Base-by-base conservation (phyloP, 2,113 vertebrate species). In the Etheostoma cragini region DNA sequence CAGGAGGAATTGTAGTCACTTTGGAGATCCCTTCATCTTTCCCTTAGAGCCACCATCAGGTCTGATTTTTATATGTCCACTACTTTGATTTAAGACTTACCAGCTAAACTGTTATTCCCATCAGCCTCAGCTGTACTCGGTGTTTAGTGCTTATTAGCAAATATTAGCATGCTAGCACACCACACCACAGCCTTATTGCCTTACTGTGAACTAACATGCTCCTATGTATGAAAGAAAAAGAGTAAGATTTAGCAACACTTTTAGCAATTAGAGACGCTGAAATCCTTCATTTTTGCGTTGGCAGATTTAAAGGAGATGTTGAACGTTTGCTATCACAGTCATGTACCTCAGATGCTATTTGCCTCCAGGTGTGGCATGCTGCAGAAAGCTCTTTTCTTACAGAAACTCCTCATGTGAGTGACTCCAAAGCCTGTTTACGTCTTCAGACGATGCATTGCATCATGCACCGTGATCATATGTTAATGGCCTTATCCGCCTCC, bases 371-470 rank as follows among this genome's bases (percentile, higher is more conserved):
- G 2, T 22, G 8, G 30, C 54, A 49, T 1, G 53, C 64, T 60
- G 61, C 50, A 50, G 62, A 75, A 83, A 76, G 45, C 47, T 46
- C 56, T 17, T 33, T 67, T 67, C 26, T 46, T 50, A 63, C 56
- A 78, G 61, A 57, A 81, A 50, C 60, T 62, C 71, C 8, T 45
- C 72, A 19, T 81, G 49, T 53, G 63, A 85, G 53, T 49, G 61
- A 74, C 54, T 79, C 61, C 11, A 63, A 88, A 90, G 30, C 88
- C 73, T 52, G 82, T 88, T 92, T 88, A 72, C 89, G 85, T 88
- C 83, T 88, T 78, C 72, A 78, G 75, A 71, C 60, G 62, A 60
- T 13, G 78, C 63, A 57, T 92, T 94, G 87, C 89, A 90, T 93
- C 91, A 92, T 77, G 49, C 72, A 11, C 26, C 8, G n/a, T 60